Base-by-base conservation (phyloP, 2,797 vertebrate genomes). In the Centroberyx gerrardi region DNA sequence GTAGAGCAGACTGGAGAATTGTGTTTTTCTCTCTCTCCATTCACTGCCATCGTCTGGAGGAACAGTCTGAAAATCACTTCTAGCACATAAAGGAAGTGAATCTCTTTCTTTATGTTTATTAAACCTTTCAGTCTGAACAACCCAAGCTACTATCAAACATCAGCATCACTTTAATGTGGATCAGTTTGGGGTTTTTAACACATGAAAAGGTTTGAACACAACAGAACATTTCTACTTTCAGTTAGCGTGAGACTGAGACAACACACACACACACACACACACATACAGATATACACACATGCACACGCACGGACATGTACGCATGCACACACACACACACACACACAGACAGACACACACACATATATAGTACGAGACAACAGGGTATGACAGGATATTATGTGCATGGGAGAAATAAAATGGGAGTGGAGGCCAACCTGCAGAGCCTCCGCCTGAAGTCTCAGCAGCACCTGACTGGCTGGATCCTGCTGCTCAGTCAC, bases 401-500 rank as follows among this genome's bases (percentile, higher is more conserved):
- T 52, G 70, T 4, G 10, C 62, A 59, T 61, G 52, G 29, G 31
- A 80, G 49, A 68, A 6, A 86, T 18, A 77, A 69, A 81, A 79
- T 70, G 66, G 61, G 29, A 72, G 17, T 73, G 62, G 69, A 80
- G 53, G 42, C 93, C 72, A 87, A 95, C 95, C 95, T 95, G 92
- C 66, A 83, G 64, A 53, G 69, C 59, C 85, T 83, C 65, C 88
- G 51, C 33, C 80, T 66, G 89, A 74, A 60, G 86, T 58, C 48
- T 94, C 93, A 54, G 87, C 78, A 38, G 68, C 78, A 27, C 67
- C 89, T 74, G 88, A 56, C 62, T 91, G 94, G 85, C 89, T 90
- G 68, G 93, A 80, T 61, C 92, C 95, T 68, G 93, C 88, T 91
- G 88, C 92, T 94, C 74, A 58, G 27, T 29, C 85, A 62, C 75